Evolutionary conservation across 2,113 vertebrate species (phyloP).

Genomic region (Galeopterus variegatus): DNA sequence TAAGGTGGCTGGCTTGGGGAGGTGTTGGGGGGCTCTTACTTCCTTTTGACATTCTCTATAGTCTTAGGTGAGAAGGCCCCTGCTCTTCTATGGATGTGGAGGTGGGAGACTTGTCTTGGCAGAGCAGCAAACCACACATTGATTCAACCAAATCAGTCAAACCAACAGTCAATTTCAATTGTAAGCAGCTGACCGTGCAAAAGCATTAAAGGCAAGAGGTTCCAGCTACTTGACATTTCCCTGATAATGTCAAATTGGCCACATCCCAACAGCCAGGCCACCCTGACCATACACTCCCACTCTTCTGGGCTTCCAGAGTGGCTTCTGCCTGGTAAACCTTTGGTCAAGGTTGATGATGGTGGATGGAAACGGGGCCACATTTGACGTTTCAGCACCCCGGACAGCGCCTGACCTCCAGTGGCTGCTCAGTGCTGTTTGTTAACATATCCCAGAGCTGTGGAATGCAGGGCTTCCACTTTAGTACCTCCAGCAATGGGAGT

Average conservation of each 20-base stretch:
- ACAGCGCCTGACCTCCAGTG: fast-evolving
- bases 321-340: background rate
- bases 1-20: background rate
- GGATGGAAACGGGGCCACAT: background rate
- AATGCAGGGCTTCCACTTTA: background rate
- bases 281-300: background rate
- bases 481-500: background rate
- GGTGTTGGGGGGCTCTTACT: fast-evolving
- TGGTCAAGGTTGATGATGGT: background rate
- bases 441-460: background rate
- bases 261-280: background rate
- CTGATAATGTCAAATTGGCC: background rate
- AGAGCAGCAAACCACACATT: background rate
- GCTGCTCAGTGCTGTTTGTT: fast-evolving
- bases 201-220: background rate
- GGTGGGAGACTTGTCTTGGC: background rate
- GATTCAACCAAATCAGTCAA: slow-evolving; percentile 14
- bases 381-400: slow-evolving; percentile 44
- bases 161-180: slow-evolving; percentile 1
- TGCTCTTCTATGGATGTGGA: background rate
- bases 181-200: background rate
- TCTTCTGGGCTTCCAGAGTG: background rate
- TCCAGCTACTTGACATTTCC: background rate
- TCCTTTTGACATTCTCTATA: background rate
- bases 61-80: background rate